These are phyloP conservation scores for Eurypyga helias DNA, from an alignment of 2,113 vertebrate genomes.

Conservation along the genomic window DNA sequence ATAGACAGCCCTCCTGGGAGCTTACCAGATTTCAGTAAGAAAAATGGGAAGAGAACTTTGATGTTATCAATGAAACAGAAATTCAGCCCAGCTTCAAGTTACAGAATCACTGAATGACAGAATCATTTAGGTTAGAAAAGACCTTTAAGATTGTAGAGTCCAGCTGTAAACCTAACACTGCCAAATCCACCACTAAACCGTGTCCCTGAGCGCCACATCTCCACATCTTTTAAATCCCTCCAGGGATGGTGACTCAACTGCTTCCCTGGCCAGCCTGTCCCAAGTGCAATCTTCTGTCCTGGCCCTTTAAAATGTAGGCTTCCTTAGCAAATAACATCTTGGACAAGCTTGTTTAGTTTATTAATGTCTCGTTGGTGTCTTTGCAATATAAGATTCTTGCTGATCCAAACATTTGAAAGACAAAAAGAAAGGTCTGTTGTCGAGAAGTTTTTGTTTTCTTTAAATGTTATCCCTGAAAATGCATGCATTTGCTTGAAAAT, in stretches of 20 bases:
- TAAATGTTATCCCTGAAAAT: background rate
- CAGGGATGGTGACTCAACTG: no score
- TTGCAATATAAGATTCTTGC: background rate
- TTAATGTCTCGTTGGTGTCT: background rate
- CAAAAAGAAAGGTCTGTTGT: background rate
- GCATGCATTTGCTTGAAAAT: background rate
- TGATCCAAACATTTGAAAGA: background rate
- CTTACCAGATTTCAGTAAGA: background rate
- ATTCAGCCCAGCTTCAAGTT: background rate
- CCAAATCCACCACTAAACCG: no score
- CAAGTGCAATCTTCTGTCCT: background rate
- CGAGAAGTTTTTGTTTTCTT: background rate
- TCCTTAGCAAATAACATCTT: background rate
- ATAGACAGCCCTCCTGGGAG: background rate
- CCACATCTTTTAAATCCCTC: no score
- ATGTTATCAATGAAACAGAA: background rate
- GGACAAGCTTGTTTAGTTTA: background rate
- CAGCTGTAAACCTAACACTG: no score
- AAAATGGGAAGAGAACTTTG: background rate
- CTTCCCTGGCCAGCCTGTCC: no score
- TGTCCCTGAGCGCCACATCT: no score
- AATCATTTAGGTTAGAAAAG: no score
- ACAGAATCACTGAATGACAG: no score
- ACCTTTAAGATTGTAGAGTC: no score
- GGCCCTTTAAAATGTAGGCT: background rate